Percentiles rank a stretch among this genome's conserved stretches.
Evolutionary conservation across 2,797 vertebrate species (phyloP).

Genomic region (Sebastes cheni): DNA sequence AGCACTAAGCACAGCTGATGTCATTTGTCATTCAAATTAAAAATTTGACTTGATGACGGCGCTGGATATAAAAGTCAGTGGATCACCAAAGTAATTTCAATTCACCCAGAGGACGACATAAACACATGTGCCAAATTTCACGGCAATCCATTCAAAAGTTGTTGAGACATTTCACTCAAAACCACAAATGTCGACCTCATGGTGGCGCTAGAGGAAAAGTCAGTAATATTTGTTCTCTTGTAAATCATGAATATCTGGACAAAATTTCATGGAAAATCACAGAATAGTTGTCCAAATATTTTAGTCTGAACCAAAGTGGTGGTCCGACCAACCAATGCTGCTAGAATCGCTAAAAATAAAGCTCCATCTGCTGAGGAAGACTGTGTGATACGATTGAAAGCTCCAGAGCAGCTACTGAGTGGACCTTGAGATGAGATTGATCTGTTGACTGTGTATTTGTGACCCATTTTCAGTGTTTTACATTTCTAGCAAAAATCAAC

Average conservation of each 20-base stretch:
- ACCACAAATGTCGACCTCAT: neutral
- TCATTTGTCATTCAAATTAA: neutral
- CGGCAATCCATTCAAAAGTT: neutral
- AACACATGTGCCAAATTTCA: neutral
- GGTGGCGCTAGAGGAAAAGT: neutral
- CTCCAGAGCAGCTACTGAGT: constrained; percentile 6
- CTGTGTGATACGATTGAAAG: neutral
- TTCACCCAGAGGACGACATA: neutral
- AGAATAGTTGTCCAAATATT: neutral
- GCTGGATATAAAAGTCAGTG: neutral
- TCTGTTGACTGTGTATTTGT: neutral
- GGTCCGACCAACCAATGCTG: neutral
- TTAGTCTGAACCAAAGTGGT: neutral
- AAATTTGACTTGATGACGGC: neutral
- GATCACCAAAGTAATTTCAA: neutral
- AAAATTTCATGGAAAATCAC: neutral
- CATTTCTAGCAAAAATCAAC: neutral
- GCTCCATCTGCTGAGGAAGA: constrained; percentile 8
- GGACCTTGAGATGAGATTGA: neutral
- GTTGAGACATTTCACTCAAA: neutral
- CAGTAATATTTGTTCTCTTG: neutral
- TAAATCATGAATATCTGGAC: neutral
- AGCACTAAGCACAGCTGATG: neutral
- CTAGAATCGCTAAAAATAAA: neutral
- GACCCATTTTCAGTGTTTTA: neutral